These are phyloP conservation scores for Serripes groenlandicus DNA, from an alignment of 2,888 invertebrate species.

Conservation along the genomic window DNA sequence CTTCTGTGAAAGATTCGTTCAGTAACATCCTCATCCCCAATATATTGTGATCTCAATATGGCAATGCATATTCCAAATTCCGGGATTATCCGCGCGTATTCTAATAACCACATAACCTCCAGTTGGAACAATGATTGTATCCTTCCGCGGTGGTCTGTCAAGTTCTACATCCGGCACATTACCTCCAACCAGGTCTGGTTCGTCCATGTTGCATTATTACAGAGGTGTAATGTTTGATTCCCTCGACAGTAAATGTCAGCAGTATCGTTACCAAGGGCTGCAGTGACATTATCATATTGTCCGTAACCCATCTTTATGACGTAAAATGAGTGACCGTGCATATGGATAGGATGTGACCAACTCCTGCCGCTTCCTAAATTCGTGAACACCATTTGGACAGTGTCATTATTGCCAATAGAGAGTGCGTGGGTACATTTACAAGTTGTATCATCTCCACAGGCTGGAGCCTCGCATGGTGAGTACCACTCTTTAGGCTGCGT, in stretches of 20 bases:
- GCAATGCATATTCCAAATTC: constrained; percentile 83
- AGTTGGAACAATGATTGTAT: constrained; percentile 83
- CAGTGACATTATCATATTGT: constrained; percentile 61
- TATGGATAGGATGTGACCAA: constrained; percentile 81
- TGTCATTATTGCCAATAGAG: constrained; percentile 70
- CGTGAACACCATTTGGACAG: constrained; percentile 78
- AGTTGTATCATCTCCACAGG: constrained; percentile 68
- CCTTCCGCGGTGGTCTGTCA: constrained; percentile 78
- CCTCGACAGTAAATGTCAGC: constrained; percentile 70
- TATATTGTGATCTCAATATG: constrained; percentile 80
- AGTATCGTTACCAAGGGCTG: constrained; percentile 68
- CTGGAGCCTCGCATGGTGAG: constrained; percentile 67
- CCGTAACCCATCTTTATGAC: constrained; percentile 82
- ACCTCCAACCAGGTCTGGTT: constrained; percentile 75
- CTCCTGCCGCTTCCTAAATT: constrained; percentile 78
- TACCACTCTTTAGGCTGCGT: constrained; percentile 72
- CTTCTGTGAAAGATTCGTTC: constrained; percentile 75
- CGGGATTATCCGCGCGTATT: constrained; percentile 83
- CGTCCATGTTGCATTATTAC: constrained; percentile 79
- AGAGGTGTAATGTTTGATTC: constrained; percentile 67
- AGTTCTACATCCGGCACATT: constrained; percentile 77
- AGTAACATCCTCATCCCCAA: constrained; percentile 83
- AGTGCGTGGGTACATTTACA: constrained; percentile 77
- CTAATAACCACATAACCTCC: constrained; percentile 83
- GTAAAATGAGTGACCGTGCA: constrained; percentile 83